Base-by-base conservation (phyloP, 2,113 vertebrate genomes). In the Varanus komodoensis region DNA sequence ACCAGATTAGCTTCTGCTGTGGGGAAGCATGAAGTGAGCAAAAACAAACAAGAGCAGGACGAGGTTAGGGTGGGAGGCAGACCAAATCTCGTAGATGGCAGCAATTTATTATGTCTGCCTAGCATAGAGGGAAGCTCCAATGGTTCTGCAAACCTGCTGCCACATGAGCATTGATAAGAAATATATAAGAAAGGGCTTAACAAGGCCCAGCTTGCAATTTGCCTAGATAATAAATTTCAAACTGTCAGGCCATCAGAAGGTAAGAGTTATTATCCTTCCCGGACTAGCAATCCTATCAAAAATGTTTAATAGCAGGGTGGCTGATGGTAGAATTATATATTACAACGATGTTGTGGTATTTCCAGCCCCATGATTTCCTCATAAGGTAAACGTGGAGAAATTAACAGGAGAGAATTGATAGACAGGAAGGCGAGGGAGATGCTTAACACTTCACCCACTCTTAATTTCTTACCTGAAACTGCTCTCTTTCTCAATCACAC, bases 1-100 rank as follows among this genome's bases (percentile, higher is more conserved):
- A 74, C 48, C 48, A 73, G 84, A 73, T 85, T 86, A 75, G 71
- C 71, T 61, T 32, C n/a, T 75, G 52, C 71, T 86, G 44, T 57
- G n/a, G 52, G 21, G 25, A 48, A 73, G 50, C n/a, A 61, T 75
- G 85, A 75, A 86, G n/a, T 67, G 34, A 83, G 67, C 71, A 75
- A 86, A 86, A 86, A 29, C 25, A 84, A 73, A 29, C 67, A 73
- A 32, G 48, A n/a, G 4, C 27, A 74, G 29, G 4, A 52, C 21
- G 69, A 9, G 0, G 32, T 29, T 29, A 14, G 11, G 71, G 4
- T n/a, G 11, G 50, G 52, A 57, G 29, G 32, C n/a, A 8, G 32
- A 38, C 32, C 32, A 12, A n/a, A 9, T 23, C 84, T 86, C 14
- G 9, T 8, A 52, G 69, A 71, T 29, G 17, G 4, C 27, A 25